These are phyloP conservation scores for Cyanoliseus patagonus DNA, from an alignment of 2,113 vertebrate genomes.

Conservation along the genomic window DNA sequence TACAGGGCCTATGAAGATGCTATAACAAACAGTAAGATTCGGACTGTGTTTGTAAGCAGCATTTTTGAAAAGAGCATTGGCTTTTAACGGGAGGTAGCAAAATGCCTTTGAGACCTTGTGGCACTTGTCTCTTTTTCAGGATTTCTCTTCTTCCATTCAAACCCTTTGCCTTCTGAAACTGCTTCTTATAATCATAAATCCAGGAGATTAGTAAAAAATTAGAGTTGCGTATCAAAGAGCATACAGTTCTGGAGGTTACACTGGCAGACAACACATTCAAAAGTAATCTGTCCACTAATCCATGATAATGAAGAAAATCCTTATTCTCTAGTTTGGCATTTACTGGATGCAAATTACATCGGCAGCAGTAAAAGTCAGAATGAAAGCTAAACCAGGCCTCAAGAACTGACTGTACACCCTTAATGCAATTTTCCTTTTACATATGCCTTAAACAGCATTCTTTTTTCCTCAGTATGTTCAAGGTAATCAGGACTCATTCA, in stretches of 20 bases:
- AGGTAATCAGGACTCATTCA: not conserved
- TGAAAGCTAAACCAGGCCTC: not conserved
- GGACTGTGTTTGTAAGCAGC: not conserved
- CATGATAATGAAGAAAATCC: not conserved
- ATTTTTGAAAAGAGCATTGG: not conserved
- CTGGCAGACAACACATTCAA: not conserved
- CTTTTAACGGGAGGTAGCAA: not conserved
- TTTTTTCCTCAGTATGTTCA: not conserved
- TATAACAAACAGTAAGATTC: not conserved
- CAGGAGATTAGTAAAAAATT: not conserved
- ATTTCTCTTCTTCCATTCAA: not conserved
- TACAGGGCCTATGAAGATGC: not conserved
- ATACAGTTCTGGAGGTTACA: not conserved
- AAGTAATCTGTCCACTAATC: not conserved
- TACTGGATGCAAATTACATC: not conserved
- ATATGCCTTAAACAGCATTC: not conserved
- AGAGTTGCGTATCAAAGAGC: not conserved
- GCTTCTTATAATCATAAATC: not conserved
- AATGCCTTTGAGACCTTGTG: not conserved
- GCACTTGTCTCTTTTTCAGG: not conserved
- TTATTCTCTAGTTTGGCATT: not conserved
- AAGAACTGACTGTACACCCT: not conserved
- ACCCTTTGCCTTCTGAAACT: not conserved
- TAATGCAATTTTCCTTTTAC: not conserved
- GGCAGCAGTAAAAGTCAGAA: not conserved